Base-by-base conservation (phyloP, 2,888 invertebrate species). In the Polydrusus cervinus region DNA sequence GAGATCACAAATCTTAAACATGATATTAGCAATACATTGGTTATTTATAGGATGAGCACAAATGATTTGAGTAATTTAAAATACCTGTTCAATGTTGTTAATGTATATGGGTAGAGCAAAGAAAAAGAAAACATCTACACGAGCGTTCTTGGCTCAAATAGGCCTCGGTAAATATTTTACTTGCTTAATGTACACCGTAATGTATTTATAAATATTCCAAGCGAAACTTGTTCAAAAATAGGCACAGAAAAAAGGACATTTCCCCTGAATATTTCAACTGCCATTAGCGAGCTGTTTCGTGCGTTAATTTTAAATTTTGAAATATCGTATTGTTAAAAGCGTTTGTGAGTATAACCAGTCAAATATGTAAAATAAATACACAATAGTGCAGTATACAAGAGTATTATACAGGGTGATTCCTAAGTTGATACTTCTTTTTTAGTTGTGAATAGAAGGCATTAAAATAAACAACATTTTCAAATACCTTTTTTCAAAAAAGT, bases 141-240 rank as follows among this genome's bases (percentile, higher is more conserved):
- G 53, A 55, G 20, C 45, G 57, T 16, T 65, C 65, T 65, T 68
- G 68, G 68, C 57, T 68, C 30, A 68, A 71, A 65, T 57, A 60
- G 72, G 72, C 47, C 57, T 66, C 57, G 53, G 72, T 72, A 72
- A 72, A 72, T 72, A 72, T 72, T 72, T 72, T 72, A 72, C 71
- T 72, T 65, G 71, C 65, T 64, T 72, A 72, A 72, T 71, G 71
- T 61, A 71, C 64, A 45, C 51, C 53, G 62, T 62, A 64, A 71
- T 66, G 72, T 66, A 72, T 72, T 72, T 72, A 64, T 72, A 65
- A 72, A 72, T 72, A 64, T 47, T 72, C 49, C 40, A 72, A 51
- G 72, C 66, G 60, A 72, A 51, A 65, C 65, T 65, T 65, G 65
- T 47, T 18, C 65, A 34, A 38, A 65, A 66, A 72, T 66, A 72